phyloP scores from a whole-genome alignment of 2,888 invertebrate species.

The Drosophila quinaria region DNA sequence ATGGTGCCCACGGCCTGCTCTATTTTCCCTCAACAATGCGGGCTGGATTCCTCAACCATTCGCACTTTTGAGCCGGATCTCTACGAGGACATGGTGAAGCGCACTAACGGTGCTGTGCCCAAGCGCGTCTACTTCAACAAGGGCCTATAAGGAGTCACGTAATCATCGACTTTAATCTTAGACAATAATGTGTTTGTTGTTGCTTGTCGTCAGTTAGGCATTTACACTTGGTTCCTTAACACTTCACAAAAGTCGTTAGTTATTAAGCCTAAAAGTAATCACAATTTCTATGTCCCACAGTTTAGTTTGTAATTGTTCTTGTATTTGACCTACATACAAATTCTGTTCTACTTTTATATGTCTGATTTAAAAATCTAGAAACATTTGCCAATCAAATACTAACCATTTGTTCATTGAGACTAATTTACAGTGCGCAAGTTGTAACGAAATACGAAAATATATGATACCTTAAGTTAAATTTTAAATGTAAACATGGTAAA shows the following conservation, averaged over 20 bases:
- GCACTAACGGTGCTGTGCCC: slow-evolving; percentile 89
- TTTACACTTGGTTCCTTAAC: slow-evolving; percentile 59
- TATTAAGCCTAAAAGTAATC: slow-evolving; percentile 32
- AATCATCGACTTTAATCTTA: slow-evolving; percentile 7
- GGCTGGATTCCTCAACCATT: slow-evolving; percentile 90
- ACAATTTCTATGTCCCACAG: slow-evolving; percentile 3
- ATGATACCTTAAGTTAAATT: neutral
- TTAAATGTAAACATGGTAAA: neutral
- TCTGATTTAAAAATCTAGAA: neutral
- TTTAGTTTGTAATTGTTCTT: neutral
- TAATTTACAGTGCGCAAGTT: neutral
- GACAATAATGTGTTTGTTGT: slow-evolving; percentile 65
- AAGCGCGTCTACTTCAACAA: slow-evolving; percentile 94
- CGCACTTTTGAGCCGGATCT: slow-evolving; percentile 91
- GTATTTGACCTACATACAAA: neutral
- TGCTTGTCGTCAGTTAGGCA: slow-evolving; percentile 52
- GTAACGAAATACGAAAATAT: neutral
- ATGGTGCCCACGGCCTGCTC: slow-evolving; percentile 96
- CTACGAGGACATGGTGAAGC: slow-evolving; percentile 89
- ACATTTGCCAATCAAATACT: neutral
- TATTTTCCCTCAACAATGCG: slow-evolving; percentile 93
- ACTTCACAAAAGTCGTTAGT: neutral
- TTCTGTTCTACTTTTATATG: neutral
- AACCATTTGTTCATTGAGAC: neutral
- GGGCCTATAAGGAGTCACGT: slow-evolving; percentile 89